Conservation (phyloP, 2,797 vertebrate genomes). For the Microchirus variegatus region DNA sequence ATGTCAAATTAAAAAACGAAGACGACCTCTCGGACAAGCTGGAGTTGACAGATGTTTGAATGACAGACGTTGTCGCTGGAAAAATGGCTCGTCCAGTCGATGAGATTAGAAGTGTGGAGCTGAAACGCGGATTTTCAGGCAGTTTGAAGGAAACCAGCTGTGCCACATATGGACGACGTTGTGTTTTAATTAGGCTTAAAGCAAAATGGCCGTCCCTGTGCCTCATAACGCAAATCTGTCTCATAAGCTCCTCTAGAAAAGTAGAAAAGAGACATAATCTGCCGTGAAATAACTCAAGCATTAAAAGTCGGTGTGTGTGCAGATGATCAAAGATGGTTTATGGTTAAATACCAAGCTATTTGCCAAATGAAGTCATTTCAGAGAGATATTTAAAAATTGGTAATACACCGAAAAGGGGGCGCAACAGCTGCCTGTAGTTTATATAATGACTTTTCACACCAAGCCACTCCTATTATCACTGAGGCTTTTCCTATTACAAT, state of each 20-base stretch:
- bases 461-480: not conserved
- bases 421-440: not conserved
- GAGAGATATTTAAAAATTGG: not conserved
- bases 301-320: not conserved
- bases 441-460: not conserved
- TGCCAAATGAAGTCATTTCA: not conserved
- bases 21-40: constrained; percentile 20
- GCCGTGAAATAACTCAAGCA: not conserved
- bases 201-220: not conserved
- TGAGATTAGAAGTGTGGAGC: constrained; percentile 28
- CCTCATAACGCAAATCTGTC: not conserved
- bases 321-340: not conserved
- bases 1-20: constrained; percentile 36
- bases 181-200: constrained; percentile 15
- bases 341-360: not conserved
- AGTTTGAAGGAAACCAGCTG: constrained; percentile 21
- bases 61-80: constrained; percentile 57
- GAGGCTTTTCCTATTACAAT: constrained; percentile 6
- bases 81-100: constrained; percentile 30
- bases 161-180: constrained; percentile 31
- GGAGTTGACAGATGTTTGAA: constrained; percentile 45
- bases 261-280: constrained; percentile 11
- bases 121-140: constrained; percentile 8
- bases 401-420: not conserved
- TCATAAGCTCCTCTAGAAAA: not conserved